Evolutionary conservation across 1,140 invertebrate species (phyloP).

Genomic region (Cherax quadricarinatus): DNA sequence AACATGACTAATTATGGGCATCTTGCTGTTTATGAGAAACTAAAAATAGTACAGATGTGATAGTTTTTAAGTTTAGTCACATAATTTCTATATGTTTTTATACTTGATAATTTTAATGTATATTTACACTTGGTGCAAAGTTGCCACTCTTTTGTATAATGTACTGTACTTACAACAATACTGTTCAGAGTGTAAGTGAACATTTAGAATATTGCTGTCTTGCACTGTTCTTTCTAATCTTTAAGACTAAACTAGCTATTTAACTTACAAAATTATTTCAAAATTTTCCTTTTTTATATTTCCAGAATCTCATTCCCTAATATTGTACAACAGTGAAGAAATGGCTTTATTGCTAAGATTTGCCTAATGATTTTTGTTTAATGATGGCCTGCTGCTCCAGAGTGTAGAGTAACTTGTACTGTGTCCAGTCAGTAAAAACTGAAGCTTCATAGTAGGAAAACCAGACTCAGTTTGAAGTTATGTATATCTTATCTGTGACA

Average conservation of each 20-base stretch:
- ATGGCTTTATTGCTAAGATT: background rate
- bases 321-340: background rate
- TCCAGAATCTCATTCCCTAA: conserved; percentile 2
- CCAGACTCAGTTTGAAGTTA: background rate
- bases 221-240: background rate
- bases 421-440: conserved; percentile 4
- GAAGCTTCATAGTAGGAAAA: background rate
- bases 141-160: background rate
- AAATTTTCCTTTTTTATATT: background rate
- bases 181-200: background rate
- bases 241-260: background rate
- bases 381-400: background rate
- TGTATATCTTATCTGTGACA: conserved; percentile 1
- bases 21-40: background rate
- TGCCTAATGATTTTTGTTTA: background rate
- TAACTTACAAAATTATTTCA: background rate
- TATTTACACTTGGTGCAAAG: background rate
- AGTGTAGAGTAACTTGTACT: background rate
- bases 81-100: conserved; percentile 8
- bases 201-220: background rate
- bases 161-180: background rate
- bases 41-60: background rate
- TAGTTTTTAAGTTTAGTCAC: background rate
- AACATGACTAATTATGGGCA: background rate
- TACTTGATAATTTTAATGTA: background rate